A percentile compares a stretch with the other conserved stretches of the same genome.
Evolutionary conservation across 2,113 vertebrate species (phyloP).

Genomic region (Tinamus guttatus): DNA sequence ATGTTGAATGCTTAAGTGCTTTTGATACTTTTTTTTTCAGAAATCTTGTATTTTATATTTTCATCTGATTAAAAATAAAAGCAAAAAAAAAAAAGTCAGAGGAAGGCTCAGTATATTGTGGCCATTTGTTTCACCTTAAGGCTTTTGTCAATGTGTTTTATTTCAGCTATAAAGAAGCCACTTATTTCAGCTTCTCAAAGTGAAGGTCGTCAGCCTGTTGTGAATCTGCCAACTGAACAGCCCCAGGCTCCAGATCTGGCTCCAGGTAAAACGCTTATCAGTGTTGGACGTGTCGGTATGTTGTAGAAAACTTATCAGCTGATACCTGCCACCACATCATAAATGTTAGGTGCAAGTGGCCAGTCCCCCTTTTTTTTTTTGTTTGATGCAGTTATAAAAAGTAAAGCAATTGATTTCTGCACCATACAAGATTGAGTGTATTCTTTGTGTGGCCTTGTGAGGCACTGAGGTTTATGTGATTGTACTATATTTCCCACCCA

Average conservation of each 20-base stretch:
- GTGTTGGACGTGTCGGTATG: accelerated
- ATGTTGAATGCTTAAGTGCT: not conserved
- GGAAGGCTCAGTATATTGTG: not conserved
- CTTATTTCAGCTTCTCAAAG: constrained; percentile 68
- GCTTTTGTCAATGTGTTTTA: constrained; percentile 37
- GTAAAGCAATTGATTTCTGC: not conserved
- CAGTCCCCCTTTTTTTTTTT: not conserved
- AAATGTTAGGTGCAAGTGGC: accelerated
- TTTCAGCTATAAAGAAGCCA: constrained; percentile 78
- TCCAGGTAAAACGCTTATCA: constrained; percentile 64
- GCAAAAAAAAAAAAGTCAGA: not conserved
- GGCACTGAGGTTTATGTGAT: not conserved
- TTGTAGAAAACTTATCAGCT: not conserved
- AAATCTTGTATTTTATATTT: not conserved
- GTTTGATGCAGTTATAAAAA: not conserved
- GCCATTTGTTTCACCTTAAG: not conserved
- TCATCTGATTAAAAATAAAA: not conserved
- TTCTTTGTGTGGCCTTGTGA: not conserved
- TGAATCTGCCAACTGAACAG: constrained; percentile 69
- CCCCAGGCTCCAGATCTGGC: constrained; percentile 67
- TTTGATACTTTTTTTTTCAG: not conserved
- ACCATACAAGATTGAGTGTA: accelerated
- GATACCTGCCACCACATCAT: accelerated
- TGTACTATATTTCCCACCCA: not conserved
- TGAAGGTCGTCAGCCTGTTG: constrained; percentile 55